Base-by-base conservation (phyloP, 2,888 invertebrate species). In the Mongoloraphidia duomilia region DNA sequence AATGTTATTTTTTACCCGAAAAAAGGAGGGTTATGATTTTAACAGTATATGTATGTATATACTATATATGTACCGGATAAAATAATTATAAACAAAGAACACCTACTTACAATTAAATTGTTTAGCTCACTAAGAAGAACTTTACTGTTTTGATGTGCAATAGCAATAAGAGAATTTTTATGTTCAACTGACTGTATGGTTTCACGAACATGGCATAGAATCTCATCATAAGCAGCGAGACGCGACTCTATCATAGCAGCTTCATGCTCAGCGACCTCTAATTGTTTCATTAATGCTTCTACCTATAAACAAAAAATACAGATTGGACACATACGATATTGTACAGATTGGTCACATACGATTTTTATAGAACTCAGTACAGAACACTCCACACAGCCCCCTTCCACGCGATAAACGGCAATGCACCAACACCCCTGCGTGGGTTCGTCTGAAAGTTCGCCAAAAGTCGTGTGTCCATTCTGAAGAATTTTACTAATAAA, bases 101-200 rank as follows among this genome's bases (percentile, higher is more conserved):
- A n/a, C n/a, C 13, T 49, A 71, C 80, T 71, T 72, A 86, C 85
- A 61, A 88, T 80, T 47, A 90, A 74, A 63, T 79, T 81, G 58
- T 83, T 81, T 11, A 96, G 74, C 63, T 91, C 86, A 52, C 77
- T 77, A 58, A 88, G 74, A 52, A 93, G 71, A 55, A 80, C 79
- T 55, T 84, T 82, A 64, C 90, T 91, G 67, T 90, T 94, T 59
- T 75, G 79, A 67, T 89, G 91, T 40, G 88, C 88, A 9, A 86
- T 80, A 61, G 87, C 85, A 58, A 91, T 87, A 64, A 87, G 77
- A 9, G 83, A 79, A 70, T 91, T 93, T 64, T 92, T 92, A 60
- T 90, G 87, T 53, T 89, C 90, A 72, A 93, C 91, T 61, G 88
- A 83, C 59, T 89, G 87, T 79, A 93, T 90, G 34, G 86, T 84